Conservation (phyloP, 37 sponge, comb jelly and placozoan genomes). For the Spongilla lacustris region DNA sequence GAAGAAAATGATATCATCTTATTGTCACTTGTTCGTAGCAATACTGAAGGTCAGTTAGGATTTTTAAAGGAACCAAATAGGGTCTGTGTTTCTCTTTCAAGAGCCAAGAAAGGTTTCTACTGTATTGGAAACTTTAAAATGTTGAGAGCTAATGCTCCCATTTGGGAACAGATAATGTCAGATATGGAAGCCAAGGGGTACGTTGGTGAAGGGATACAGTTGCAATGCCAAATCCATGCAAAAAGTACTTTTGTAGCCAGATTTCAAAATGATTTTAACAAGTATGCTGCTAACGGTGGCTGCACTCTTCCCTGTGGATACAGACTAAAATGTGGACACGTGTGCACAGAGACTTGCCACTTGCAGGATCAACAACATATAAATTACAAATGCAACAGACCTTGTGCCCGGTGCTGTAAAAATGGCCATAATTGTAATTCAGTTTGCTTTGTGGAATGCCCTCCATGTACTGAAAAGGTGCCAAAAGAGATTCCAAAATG, state of each 20-base stretch:
- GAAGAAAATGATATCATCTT: conserved; percentile 96
- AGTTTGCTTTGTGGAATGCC: conserved; percentile 27
- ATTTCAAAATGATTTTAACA: conserved; percentile 45
- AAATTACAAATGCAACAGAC: conserved; percentile 59
- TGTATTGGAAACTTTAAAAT: conserved; percentile 89
- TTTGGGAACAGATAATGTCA: conserved; percentile 72
- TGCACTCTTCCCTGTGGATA: conserved; percentile 54
- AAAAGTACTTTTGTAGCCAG: conserved; percentile 30
- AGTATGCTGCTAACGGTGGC: conserved; percentile 73
- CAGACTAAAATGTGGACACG: conserved; percentile 80
- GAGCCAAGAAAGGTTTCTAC: conserved; percentile 92
- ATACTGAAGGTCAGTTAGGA: conserved; percentile 64
- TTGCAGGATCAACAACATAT: conserved; percentile 53
- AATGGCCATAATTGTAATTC: conserved; percentile 42
- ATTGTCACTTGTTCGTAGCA: conserved; percentile 86
- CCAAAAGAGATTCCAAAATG: conserved; percentile 44
- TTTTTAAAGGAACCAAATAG: conserved; percentile 85
- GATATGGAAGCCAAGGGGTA: conserved; percentile 35
- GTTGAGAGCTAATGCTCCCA: conserved; percentile 37
- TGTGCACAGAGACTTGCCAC: conserved; percentile 69
- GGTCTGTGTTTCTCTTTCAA: conserved; percentile 91
- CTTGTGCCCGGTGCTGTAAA: conserved; percentile 39
- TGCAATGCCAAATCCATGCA: conserved; percentile 84
- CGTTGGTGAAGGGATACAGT: conserved; percentile 44
- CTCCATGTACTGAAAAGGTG: conserved; percentile 32